Evolutionary conservation across 2,797 vertebrate genomes (phyloP).

Genomic region (Diplodus puntazzo): DNA sequence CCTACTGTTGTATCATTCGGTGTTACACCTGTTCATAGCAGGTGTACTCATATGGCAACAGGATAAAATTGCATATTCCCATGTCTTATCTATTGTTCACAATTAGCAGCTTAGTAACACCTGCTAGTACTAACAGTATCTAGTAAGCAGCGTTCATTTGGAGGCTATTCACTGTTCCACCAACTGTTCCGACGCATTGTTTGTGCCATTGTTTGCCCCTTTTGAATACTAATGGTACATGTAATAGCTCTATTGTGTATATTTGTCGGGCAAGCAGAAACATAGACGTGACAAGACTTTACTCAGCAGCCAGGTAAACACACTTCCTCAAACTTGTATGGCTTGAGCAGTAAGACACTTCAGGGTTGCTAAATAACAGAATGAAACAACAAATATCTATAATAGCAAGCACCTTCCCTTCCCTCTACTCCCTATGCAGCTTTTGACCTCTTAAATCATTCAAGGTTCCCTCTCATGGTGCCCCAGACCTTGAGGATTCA

Average conservation of each 20-base stretch:
- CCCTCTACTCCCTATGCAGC: background rate
- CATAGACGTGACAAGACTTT: slow-evolving; percentile 15
- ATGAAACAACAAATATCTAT: background rate
- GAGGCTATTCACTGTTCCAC: background rate
- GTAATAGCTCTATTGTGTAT: slow-evolving; percentile 19
- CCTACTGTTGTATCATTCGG: too few relatives aligned
- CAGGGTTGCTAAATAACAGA: too few relatives aligned
- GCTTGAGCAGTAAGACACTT: background rate
- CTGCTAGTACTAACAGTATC: background rate
- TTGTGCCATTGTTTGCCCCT: slow-evolving; percentile 15
- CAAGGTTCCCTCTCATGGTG: background rate
- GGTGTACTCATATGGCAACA: background rate
- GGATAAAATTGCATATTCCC: background rate
- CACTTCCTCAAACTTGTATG: background rate
- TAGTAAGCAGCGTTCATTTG: background rate
- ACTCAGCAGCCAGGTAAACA: slow-evolving; percentile 27
- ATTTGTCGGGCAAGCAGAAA: slow-evolving; percentile 22
- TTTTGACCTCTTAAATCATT: background rate
- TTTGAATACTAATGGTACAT: slow-evolving; percentile 30
- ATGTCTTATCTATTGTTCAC: background rate
- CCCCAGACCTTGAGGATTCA: background rate
- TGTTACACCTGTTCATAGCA: background rate
- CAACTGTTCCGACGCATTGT: background rate
- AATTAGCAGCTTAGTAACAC: background rate
- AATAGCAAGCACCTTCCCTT: background rate